Evolutionary conservation across 2,888 invertebrate species (phyloP), one percentile per base, ranked within the genome.

Genomic region (Scaptomyza reducta): DNA sequence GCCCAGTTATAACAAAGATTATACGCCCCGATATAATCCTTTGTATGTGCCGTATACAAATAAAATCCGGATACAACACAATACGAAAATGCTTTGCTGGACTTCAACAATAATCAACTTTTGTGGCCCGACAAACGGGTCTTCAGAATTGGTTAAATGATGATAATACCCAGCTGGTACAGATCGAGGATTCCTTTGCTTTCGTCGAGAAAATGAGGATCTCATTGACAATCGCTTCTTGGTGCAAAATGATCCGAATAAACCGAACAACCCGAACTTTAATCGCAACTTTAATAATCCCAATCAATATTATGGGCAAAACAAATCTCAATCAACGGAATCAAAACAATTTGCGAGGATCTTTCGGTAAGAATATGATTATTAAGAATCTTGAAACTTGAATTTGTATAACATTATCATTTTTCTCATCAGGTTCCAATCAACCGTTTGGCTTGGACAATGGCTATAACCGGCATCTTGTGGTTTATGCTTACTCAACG

Each of bases 131-230:
- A 60, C 95, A 96, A 88, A 94, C 94, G 55, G 93, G 94, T 0
- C 94, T 95, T 0, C 95, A 95, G 29, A 95, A 94, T 78, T 97
- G 97, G 96, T 92, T 94, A 0, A 97, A 97, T 90, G 96, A 97
- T 82, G 98, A 98, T 91, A 95, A 95, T n/a, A 94, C 95, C 0
- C 95, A 95, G 70, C 92, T 97, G 55, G 92, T 94, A 9, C 96
- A 95, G 70, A 95, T 96, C 70, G 97, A 97, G 73, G 96, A 96
- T 92, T 95, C 97, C 0, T 96, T 97, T 90, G 93, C 97, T 64
- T 95, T 95, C 66, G 95, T 95, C 72, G 90, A 92, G 92, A 94
- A 51, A 90, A 90, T 42, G 91, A 91, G 61, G 90, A 91, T 46
- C 75, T 91, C 18, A 89, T 90, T 41, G 92, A 91, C 44, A 91